Percentiles rank a stretch among this genome's conserved stretches.
These are phyloP conservation scores for Hippocampus comes DNA, from an alignment of 2,113 vertebrate species.

Conservation along the genomic window DNA sequence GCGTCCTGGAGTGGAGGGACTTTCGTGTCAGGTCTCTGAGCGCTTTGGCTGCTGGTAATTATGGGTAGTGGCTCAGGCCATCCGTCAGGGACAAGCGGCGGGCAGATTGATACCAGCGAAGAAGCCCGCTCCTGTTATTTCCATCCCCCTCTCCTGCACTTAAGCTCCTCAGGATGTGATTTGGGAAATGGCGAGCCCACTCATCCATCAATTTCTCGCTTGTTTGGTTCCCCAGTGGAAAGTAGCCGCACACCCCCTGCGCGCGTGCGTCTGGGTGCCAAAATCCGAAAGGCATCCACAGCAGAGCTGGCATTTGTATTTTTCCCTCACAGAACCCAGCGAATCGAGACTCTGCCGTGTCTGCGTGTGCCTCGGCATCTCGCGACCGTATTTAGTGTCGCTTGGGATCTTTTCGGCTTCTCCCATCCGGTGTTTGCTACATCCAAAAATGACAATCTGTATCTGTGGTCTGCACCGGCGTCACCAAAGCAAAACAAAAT, in stretches of 20 bases:
- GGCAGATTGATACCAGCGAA: constrained; percentile 60
- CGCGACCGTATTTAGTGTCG: too few relatives aligned
- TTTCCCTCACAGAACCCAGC: too few relatives aligned
- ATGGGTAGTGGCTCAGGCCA: constrained; percentile 63
- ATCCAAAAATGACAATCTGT: too few relatives aligned
- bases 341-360: neutral
- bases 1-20: neutral
- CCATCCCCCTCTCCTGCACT: constrained; percentile 48
- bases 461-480: too few relatives aligned
- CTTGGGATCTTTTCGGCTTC: neutral
- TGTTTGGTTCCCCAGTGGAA: constrained; percentile 27
- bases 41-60: constrained; percentile 60
- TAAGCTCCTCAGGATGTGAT: constrained; percentile 63
- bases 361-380: neutral
- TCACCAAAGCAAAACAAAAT: neutral
- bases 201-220: constrained; percentile 64
- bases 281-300: neutral
- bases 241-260: constrained; percentile 16
- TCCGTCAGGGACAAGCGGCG: constrained; percentile 47
- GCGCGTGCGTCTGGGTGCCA: constrained; percentile 13
- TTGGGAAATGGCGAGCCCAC: constrained; percentile 59
- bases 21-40: constrained; percentile 16
- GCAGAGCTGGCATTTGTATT: neutral
- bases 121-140: constrained; percentile 40
- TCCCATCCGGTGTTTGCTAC: neutral